These are phyloP conservation scores for Malurus splendens DNA, from an alignment of 2,797 vertebrate species.

Conservation along the genomic window DNA sequence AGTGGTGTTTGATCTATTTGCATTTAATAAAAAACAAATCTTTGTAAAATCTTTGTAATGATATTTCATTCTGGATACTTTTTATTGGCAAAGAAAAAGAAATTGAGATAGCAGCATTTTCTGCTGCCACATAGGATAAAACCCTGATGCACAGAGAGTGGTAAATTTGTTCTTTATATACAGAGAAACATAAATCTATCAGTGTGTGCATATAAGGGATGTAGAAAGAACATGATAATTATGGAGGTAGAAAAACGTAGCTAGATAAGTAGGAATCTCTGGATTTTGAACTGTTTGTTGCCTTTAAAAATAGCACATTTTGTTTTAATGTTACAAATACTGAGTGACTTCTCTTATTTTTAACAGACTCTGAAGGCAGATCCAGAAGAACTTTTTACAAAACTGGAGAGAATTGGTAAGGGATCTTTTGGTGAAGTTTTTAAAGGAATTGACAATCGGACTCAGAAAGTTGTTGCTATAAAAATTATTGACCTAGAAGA, in stretches of 20 bases:
- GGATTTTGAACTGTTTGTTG: neutral
- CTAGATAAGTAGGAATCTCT: neutral
- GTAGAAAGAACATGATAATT: neutral
- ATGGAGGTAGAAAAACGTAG: neutral
- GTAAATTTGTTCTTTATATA: neutral
- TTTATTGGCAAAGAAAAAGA: neutral
- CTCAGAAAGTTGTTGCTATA: conserved; percentile 95
- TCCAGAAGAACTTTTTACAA: conserved; percentile 93
- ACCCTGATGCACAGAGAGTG: neutral
- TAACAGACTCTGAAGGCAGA: conserved; percentile 86
- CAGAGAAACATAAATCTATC: neutral
- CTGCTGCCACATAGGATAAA: neutral
- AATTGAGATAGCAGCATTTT: neutral
- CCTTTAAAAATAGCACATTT: neutral
- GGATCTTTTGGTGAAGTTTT: conserved; percentile 98
- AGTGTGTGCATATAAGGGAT: neutral
- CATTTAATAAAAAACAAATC: neutral
- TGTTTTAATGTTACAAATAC: neutral
- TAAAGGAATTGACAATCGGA: conserved; percentile 97
- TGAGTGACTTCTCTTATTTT: conserved; percentile 2
- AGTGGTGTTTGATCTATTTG: neutral
- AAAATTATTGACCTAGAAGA: conserved; percentile 98
- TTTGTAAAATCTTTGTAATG: neutral
- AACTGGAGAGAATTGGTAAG: conserved; percentile 94
- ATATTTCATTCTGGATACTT: neutral